phyloP scores from a whole-genome alignment of 2,113 vertebrate genomes.

The Cochlearius cochlearius region DNA sequence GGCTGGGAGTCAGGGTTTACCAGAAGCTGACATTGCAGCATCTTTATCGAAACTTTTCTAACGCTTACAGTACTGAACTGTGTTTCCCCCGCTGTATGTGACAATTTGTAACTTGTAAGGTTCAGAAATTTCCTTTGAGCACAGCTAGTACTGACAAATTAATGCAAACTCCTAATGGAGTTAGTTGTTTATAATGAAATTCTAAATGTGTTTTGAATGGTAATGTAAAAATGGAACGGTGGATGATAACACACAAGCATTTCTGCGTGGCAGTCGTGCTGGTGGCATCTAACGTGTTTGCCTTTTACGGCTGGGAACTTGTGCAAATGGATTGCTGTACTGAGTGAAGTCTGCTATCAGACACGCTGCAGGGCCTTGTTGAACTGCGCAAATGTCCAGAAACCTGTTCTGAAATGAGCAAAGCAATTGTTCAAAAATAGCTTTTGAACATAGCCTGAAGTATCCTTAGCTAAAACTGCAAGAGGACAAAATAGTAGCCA shows the following conservation, averaged over 20 bases:
- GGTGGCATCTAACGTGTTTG: not conserved
- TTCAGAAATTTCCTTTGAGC: not conserved
- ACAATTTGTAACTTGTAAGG: not conserved
- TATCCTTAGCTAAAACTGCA: not conserved
- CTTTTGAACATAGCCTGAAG: not conserved
- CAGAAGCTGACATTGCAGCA: not conserved
- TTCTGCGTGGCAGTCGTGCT: not conserved
- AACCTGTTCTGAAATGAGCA: not conserved
- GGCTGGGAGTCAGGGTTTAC: not conserved
- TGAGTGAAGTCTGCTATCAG: not conserved
- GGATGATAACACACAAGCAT: not conserved
- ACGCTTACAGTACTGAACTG: not conserved
- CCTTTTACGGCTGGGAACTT: not conserved
- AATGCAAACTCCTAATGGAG: not conserved
- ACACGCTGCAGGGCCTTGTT: not conserved
- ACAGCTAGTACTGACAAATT: not conserved
- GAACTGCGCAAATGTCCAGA: not conserved
- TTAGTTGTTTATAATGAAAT: not conserved
- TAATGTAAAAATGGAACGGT: not conserved
- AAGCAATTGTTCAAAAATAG: not conserved
- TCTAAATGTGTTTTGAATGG: not conserved
- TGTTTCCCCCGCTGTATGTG: not conserved
- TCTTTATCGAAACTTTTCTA: not conserved
- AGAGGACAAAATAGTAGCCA: not conserved
- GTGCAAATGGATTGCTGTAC: not conserved